Conservation (phyloP, 2,888 invertebrate genomes). For the Amitus sp. region DNA sequence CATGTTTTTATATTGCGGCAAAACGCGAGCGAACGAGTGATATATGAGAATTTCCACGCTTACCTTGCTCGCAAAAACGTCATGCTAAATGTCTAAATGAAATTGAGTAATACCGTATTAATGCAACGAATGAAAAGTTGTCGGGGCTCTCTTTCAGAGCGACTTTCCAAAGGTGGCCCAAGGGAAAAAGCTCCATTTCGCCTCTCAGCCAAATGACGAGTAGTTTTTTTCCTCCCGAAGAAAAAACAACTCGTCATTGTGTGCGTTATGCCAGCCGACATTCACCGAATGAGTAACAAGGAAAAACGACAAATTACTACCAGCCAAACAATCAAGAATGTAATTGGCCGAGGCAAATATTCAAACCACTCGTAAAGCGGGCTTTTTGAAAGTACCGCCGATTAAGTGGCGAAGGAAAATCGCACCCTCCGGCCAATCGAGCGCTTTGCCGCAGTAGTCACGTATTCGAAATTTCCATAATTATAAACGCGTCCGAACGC, state of each 20-base stretch:
- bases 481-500: constrained; percentile 34
- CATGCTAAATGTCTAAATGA: neutral
- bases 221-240: neutral
- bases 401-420: constrained; percentile 24
- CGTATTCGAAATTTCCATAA: constrained; percentile 34
- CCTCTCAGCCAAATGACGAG: no score
- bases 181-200: neutral
- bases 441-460: constrained; percentile 28
- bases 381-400: constrained; percentile 2
- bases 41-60: constrained; percentile 19
- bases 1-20: constrained; percentile 30
- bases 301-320: neutral
- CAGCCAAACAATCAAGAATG: neutral
- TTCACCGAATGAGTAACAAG: no score
- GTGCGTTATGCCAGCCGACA: no score
- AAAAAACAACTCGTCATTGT: neutral
- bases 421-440: constrained; percentile 1
- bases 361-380: constrained; percentile 10
- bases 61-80: constrained; percentile 11
- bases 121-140: neutral
- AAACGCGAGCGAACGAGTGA: constrained; percentile 23
- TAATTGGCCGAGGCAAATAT: neutral
- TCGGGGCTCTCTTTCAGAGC: neutral
- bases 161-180: neutral
- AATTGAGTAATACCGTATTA: constrained; percentile 1